Evolutionary conservation across 2,888 invertebrate species (phyloP), one percentile per base, ranked within the genome.

Genomic region (Eretmocerus hayati): DNA sequence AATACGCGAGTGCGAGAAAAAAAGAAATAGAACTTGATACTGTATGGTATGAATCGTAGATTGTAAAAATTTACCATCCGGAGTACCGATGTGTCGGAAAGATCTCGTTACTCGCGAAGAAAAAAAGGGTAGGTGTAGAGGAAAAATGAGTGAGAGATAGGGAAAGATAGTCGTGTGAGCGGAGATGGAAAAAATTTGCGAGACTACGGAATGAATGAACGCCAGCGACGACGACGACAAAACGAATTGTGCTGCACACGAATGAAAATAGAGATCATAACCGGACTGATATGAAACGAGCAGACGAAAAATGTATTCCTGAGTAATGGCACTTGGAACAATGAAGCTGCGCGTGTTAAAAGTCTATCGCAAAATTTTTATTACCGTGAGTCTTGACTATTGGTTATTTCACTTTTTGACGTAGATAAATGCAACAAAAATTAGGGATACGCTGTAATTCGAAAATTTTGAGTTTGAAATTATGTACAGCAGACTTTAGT

Each of bases 261-360:
- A 35, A 47, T 48, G 38, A 48, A n/a, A 45, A 42, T 45, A 48
- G 42, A 52, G 38, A 48, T 52, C 45, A 51, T 35, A 38, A 36
- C 43, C 43, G 11, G 45, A 45, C 45, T 44, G 33, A 47, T 37
- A 41, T 36, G n/a, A 30, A 43, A 41, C 41, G 43, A 21, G 33
- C 32, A 33, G 32, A 38, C 42, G 42, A 31, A 18, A 30, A 41
- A 22, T 20, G 35, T 33, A 9, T 43, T 20, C 23, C 22, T 32
- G 37, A 19, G 22, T 48, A 46, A 46, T 30, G 31, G 22, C 15
- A 30, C 22, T 35, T 20, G 41, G 11, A 45, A 45, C 41, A 32
- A 37, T 41, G 33, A 26, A 11, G 26, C 6, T 26, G 26, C 11
- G 26, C 26, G 11, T 11, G 11, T 26, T 26, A 9, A 11, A 26